phyloP scores from a whole-genome alignment of 1,140 invertebrate species.

The Capitella teleta region DNA sequence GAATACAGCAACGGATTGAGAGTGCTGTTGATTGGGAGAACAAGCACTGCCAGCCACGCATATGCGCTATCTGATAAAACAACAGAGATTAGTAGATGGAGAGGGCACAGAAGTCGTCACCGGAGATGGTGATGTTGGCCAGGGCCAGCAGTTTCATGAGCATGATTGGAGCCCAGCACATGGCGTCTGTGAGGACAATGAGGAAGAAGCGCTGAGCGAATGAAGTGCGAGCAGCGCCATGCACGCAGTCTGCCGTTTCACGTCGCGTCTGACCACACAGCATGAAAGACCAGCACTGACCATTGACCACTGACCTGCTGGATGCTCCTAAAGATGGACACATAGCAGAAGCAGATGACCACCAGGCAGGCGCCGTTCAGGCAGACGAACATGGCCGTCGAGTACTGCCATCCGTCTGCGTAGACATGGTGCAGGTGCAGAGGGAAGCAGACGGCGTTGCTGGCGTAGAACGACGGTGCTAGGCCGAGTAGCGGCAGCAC shows the following conservation, averaged over 20 bases:
- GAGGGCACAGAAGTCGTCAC: constrained; percentile 13
- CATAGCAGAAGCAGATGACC: constrained; percentile 36
- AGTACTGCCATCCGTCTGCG: constrained; percentile 41
- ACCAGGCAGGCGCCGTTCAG: constrained; percentile 42
- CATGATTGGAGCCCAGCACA: constrained; percentile 66
- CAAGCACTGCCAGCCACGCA: constrained; percentile 13
- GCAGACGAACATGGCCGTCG: constrained; percentile 35
- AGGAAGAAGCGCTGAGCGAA: constrained; percentile 61
- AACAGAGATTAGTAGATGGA: neutral
- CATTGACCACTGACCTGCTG: no score
- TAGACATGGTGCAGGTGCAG: constrained; percentile 35
- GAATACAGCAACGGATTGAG: constrained; percentile 14
- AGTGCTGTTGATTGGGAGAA: constrained; percentile 13
- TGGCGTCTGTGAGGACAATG: constrained; percentile 60
- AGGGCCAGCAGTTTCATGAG: constrained; percentile 52
- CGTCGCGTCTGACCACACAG: no score
- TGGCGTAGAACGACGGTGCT: constrained; percentile 42
- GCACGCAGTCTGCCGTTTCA: no score
- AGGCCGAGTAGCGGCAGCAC: constrained; percentile 49
- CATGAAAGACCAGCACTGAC: no score
- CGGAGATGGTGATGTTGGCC: constrained; percentile 39
- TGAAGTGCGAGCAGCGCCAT: no score
- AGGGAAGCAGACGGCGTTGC: constrained; percentile 39
- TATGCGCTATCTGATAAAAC: constrained; percentile 18
- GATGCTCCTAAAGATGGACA: constrained; percentile 51